Evolutionary conservation across 64 coral and sea anemone species (phyloP), one percentile per base, ranked within the genome.

Genomic region (Montipora efflorescens): DNA sequence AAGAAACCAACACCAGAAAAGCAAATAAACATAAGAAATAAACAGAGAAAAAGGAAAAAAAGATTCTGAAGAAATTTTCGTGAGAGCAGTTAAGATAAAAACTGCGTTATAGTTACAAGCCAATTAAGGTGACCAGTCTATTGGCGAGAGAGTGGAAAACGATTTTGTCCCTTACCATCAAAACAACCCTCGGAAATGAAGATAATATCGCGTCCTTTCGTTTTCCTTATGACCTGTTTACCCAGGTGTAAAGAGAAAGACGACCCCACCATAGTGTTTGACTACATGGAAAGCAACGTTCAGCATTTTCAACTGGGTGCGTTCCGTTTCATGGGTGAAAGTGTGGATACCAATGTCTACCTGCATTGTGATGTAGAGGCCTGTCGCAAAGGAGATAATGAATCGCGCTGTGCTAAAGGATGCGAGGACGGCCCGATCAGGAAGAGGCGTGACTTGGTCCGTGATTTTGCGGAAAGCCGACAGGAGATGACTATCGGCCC

Each of bases 301-400:
- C 96, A 98, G 74, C 79, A 36, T 5, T 98, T 98, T 59, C 67
- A 19, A 15, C 47, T 98, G 5, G 45, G 81, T 4, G 89, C 96
- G 3, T 98, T 98, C 90, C 96, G 96, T 18, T 98, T 95, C 64
- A 8, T 98, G 28, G 18, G 25, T 0, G 79, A 68, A 13, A 20
- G 7, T 20, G 52, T 82, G 7, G 76, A 92, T 50, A 1, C 82
- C 66, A 14, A 45, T 2, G 79, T 98, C 0, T 91, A 95, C 71
- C 84, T 98, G 12, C 96, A 98, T 12, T 95, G 96, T 67, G 59
- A 84, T 15, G 92, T 93, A 14, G 92, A 93, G 22, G 92, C 81
- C 1, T 98, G 96, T 74, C 93, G 96, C 7, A 93, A 91, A 18
- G 90, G 84, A 4, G 93, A 98, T 83, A 64, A 36, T 3, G 73